Evolutionary conservation across 2,888 invertebrate species (phyloP), one percentile per base, ranked within the genome.

Genomic region (Boloria euphrosyne): DNA sequence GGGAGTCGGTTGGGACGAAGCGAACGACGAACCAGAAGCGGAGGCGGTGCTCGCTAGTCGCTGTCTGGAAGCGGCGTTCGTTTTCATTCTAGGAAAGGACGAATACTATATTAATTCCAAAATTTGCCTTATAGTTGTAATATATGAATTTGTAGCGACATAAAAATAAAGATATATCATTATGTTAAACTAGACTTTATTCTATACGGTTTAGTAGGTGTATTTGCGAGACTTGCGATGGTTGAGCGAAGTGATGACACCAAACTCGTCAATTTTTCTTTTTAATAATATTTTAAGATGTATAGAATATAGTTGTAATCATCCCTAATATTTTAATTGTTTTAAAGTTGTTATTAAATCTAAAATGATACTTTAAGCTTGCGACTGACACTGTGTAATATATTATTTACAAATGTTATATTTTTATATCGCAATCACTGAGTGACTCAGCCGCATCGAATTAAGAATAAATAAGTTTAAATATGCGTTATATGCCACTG

Each of bases 341-440:
- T 55, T n/a, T 18, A 18, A 44, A 44, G 1, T 55, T 55, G 55
- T 22, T 55, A 55, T 44, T 18, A 18, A 54, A 55, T 44, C 43
- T 27, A 49, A 31, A 16, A 31, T 38, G 13, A 27, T 31, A 47
- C 27, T 59, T 49, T 31, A 49, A 31, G 31, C 47, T 47, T n/a
- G 38, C n/a, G 43, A 60, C 60, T 60, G 60, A 51, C n/a, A 50
- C 16, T 22, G 27, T 50, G 27, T 51, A 38, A n/a, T 17, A 44
- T 59, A 49, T n/a, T 47, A 53, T 59, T 65, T 57, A 64, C 57
- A 64, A 57, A 57, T 57, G 57, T 64, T 64, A 51, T 64, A 58
- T 57, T 64, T 57, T 64, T 63, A 50, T 64, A 64, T 57, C 27
- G 50, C 51, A 31, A 51, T n/a, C n/a, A 22, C 10, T 14, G 22